Base-by-base conservation (phyloP, 2,113 vertebrate species). In the Scatophagus argus region DNA sequence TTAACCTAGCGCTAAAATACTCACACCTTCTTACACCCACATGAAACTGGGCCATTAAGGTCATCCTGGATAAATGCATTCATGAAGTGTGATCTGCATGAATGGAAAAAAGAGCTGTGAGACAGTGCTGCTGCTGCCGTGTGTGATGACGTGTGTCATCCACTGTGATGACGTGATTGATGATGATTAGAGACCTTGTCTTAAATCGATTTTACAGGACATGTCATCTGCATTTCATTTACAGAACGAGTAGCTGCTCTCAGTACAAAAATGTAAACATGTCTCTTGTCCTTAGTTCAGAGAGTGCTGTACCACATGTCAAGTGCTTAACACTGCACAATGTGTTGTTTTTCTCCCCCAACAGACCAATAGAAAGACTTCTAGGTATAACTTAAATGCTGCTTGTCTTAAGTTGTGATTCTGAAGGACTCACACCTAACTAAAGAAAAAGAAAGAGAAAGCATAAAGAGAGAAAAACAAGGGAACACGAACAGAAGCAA, bases 21-120 rank as follows among this genome's bases (percentile, higher is more conserved):
- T 81, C 78, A 60, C 52, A 79, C 74, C 74, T 65, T 89, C 86
- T 90, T 88, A 85, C 72, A 83, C 70, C 76, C 81, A 85, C 77
- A 78, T 86, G 82, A 87, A 91, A 89, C 80, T 62, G 68, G 76
- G 74, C 77, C 67, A 85, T 89, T 90, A 86, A 91, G 87, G 88
- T 92, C 90, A 91, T 88, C 64, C 67, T 88, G 60, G 69, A 89
- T 87, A 90, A 92, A 91, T 91, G 82, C 89, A 89, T 92, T 92
- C 82, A 92, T 91, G 77, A 88, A 64, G 79, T 88, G 86, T 88
- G 82, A 91, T 93, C 78, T 87, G 85, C 83, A 85, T 87, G 76
- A 82, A 84, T 58, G 70, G 36, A 32, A 62, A 80, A 77, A 66
- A 73, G 63, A 77, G 74, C 70, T 29, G 74, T 6, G 69, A 79